Base-by-base conservation (phyloP, 2,888 invertebrate genomes). In the Acanthosepion esculentum region DNA sequence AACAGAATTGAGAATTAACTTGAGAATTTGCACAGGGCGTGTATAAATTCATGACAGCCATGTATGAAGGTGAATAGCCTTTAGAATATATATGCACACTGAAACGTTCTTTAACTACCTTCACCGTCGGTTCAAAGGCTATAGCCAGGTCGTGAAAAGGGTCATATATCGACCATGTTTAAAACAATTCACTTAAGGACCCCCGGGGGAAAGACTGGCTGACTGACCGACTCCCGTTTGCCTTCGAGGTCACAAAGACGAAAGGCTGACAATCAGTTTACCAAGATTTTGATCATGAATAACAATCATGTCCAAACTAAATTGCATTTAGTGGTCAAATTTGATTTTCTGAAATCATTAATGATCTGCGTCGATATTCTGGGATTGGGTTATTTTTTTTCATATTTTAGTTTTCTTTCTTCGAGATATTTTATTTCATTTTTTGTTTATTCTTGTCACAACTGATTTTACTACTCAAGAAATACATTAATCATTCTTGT, bases 101-200 rank as follows among this genome's bases (percentile, higher is more conserved):
- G n/a, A 78, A 10, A 33, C 33, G 15, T n/a, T 18, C 78, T 33
- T 33, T 33, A 33, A n/a, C 15, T 78, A n/a, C 23, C 33, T 15
- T 18, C 15, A n/a, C n/a, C 78, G 7, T 12, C 18, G 12, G n/a
- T n/a, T 23, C 64, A 23, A 29, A 29, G 26, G 26, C 20, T 23
- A 64, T 18, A 78, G n/a, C 78, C 78, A 78, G 78, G 12, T 33
- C 18, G n/a, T 15, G 78, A 78, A 78, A 33, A 15, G 33, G 78
- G 78, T 78, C 78, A 33, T 18, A 15, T 78, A 78, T 78, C 78
- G 78, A 78, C n/a, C 78, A 18, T 78, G 1, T 78, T 78, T 78
- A 78, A n/a, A 78, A 78, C 78, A 78, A 78, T 78, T 33, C 78
- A 78, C 78, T 78, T 78, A 78, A n/a, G 78, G n/a, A 41, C 78